Evolutionary conservation across 92 coral and sea anemone genomes (phyloP), one percentile per base, ranked within the genome.

Genomic region (Desmophyllum pertusum): DNA sequence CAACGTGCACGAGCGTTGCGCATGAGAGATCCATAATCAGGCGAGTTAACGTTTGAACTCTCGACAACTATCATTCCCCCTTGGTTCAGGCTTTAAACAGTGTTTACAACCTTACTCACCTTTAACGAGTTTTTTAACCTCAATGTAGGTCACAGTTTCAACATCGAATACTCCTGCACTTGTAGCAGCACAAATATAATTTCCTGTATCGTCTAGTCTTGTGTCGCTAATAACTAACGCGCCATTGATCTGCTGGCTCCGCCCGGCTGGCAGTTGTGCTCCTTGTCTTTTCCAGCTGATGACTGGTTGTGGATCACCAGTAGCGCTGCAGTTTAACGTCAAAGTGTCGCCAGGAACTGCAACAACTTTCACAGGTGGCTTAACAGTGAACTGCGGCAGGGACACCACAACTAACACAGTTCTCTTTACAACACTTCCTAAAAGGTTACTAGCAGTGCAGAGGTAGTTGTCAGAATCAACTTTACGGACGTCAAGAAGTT

Each of bases 281-380:
- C 84, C 84, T 61, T 39, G 70, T 76, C 43, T 84, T 64, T 67
- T 83, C 91, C 91, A 88, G 33, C 63, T 75, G 63, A 88, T 83
- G 67, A 75, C 64, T 29, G 83, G 88, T 31, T 65, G 63, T 6
- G 75, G 77, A 65, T 43, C 83, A 27, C 91, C 91, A 31, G 55
- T n/a, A 1, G 90, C 90, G 68, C 83, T 53, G 45, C 90, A 87
- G 79, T 81, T 81, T 33, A 86, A 29, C 50, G 19, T 51, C 33
- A 86, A 8, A 2, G 36, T 33, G 3, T 10, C 35, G 5, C 86
- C 81, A 23, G 11, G 0, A 0, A 5, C 0, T 41, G 11, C 52
- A 1, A 33, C 29, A 39, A 23, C 21, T 2, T 19, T 67, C 33
- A 15, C 41, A 13, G 84, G 86, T n/a, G 92, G 92, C 62, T 81